Conservation (phyloP, 2,113 vertebrate genomes). For the Nanorana parkeri region DNA sequence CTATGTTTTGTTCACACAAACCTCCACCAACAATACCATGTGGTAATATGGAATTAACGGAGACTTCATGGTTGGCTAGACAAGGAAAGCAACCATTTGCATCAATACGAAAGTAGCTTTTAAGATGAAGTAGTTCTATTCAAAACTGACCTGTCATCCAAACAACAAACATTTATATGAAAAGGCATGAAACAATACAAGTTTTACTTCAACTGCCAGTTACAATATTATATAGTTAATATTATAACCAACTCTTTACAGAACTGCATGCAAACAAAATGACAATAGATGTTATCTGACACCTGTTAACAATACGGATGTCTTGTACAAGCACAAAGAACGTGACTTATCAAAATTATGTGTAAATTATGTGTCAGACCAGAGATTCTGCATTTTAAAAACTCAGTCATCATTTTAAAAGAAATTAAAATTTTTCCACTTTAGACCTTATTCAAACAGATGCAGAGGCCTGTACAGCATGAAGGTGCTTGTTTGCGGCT, state of each 20-base stretch:
- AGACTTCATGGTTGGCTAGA: neutral
- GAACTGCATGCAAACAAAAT: neutral
- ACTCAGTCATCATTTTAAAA: too few relatives aligned
- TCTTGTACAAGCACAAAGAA: too few relatives aligned
- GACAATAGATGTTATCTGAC: neutral
- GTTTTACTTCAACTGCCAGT: neutral
- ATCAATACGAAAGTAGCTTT: neutral
- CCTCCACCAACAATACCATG: neutral
- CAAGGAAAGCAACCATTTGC: neutral
- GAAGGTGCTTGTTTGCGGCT: too few relatives aligned
- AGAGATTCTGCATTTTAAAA: too few relatives aligned
- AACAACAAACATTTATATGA: neutral
- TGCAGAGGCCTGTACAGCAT: too few relatives aligned
- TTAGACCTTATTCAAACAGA: too few relatives aligned
- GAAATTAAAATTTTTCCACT: too few relatives aligned
- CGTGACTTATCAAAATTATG: too few relatives aligned
- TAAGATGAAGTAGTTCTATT: neutral
- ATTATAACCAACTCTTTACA: neutral
- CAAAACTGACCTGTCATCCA: neutral
- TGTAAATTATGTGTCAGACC: too few relatives aligned
- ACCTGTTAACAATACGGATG: too few relatives aligned
- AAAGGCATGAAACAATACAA: neutral
- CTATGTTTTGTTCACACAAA: neutral
- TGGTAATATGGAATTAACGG: neutral
- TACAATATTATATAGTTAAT: neutral